Evolutionary conservation across 2,113 vertebrate genomes (phyloP), one percentile per base, ranked within the genome.

Genomic region (Cyanoderma ruficeps): DNA sequence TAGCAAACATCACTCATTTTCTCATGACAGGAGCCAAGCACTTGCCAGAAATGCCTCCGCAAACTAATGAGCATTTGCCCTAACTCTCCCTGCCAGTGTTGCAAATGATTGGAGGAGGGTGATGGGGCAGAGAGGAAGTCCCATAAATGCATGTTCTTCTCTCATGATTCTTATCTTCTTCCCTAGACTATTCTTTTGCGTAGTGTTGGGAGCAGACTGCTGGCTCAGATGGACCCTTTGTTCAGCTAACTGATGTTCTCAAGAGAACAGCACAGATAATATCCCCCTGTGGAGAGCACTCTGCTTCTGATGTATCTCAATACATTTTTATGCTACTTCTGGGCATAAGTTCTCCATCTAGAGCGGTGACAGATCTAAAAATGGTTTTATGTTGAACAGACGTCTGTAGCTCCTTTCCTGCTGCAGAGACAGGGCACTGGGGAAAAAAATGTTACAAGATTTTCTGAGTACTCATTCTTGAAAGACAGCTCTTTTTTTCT

Each of bases 261-360:
- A 67, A 86, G 85, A 80, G 85, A 94, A 67, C 1, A 7, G 28
- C 50, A 57, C 33, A 77, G 86, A 93, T 67, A 83, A 50, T 24
- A 88, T 80, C 39, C 71, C 42, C n/a, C 39, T 28, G 55, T 77
- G 83, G 75, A 50, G 60, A 87, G 37, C 2, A 2, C 33, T 74
- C n/a, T 87, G 41, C 50, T 72, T 88, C 67, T 70, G 55, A 69
- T 69, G 22, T 16, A 30, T 46, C 74, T 47, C 21, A 6, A 42
- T 50, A 59, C 21, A 77, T 93, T 86, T 93, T 97, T 63, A 69
- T 85, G 78, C 63, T 93, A 30, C 82, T 91, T 97, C 81, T 76
- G 74, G 57, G 35, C 84, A 89, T 50, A 67, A 88, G 19, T 19
- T 65, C n/a, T 57, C 63, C 59, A 37, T 72, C 42, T 59, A 87